Base-by-base conservation (phyloP, 2,113 vertebrate genomes). In the Plectropomus leopardus region DNA sequence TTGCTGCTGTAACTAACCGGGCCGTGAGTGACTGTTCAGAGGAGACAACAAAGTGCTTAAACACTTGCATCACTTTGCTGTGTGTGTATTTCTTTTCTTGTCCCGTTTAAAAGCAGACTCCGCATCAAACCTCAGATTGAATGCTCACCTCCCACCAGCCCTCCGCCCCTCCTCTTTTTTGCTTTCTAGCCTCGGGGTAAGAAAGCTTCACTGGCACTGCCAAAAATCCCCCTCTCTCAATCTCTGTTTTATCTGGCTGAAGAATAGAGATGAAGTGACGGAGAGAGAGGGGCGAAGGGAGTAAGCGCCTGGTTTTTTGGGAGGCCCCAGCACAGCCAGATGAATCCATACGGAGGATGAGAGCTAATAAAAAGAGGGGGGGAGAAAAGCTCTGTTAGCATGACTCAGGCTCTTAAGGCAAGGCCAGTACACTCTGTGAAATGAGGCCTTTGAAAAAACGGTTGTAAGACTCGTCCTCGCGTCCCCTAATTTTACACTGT, bases 51-150 rank as follows among this genome's bases (percentile, higher is more conserved):
- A n/a, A 63, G 36, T 83, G 32, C 55, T 47, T 23, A 1, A 77
- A 81, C 51, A 47, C 21, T 84, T 75, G 76, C 78, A 74, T 84
- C 53, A 74, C 74, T 84, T 71, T 86, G 72, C 78, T 28, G 65
- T 73, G 59, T 65, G 26, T 61, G 15, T 55, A 24, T 44, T 76
- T 63, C 28, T 82, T 53, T 65, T 11, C 48, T 68, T 76, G 66
- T 78, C 28, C 24, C 26, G 68, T 13, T 71, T 5, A 48, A 73
- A 72, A 76, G 64, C 66, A 82, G 76, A 81, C 48, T 90, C 73
- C 50, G 72, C 66, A 66, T 89, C n/a, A 81, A 85, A 57, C 32
- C 57, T 61, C 60, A 66, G 60, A 19, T n/a, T 58, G 23, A 84
- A 54, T 28, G 53, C 63, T 64, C 73, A 34, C 58, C 47, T 69